Evolutionary conservation across 2,888 invertebrate species (phyloP).

Genomic region (Cantharis rufa): DNA sequence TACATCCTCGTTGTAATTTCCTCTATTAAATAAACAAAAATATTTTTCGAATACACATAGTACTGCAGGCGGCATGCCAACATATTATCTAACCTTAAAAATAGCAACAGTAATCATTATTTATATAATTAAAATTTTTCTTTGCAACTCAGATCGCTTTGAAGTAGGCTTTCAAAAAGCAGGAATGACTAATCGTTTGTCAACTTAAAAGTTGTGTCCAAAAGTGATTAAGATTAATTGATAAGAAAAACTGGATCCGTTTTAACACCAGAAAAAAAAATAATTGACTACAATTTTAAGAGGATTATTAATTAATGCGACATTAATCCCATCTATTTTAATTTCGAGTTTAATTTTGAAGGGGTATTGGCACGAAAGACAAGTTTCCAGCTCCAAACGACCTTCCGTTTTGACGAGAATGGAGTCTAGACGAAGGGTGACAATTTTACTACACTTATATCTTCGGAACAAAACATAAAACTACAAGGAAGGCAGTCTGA

Average conservation of each 20-base stretch:
- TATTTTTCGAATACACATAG: background rate
- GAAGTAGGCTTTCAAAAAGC: background rate
- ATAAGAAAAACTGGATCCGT: background rate
- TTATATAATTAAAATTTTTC: background rate
- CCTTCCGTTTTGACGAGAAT: background rate
- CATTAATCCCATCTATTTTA: background rate
- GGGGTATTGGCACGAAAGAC: background rate
- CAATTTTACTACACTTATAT: background rate
- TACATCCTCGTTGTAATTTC: background rate
- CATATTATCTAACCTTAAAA: background rate
- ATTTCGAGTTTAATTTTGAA: background rate
- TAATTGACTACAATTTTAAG: background rate
- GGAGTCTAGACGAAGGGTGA: background rate
- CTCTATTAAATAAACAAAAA: background rate
- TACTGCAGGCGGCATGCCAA: background rate
- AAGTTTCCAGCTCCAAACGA: background rate
- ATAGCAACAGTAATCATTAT: background rate
- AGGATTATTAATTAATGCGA: background rate
- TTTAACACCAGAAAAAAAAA: background rate
- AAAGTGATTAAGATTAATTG: slow-evolving; percentile 12
- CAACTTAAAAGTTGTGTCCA: slow-evolving; percentile 8
- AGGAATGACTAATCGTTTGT: background rate
- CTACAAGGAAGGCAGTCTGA: background rate
- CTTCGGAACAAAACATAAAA: background rate
- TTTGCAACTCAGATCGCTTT: background rate